Evolutionary conservation across 1,140 invertebrate genomes (phyloP).

Genomic region (Portunus trituberculatus): DNA sequence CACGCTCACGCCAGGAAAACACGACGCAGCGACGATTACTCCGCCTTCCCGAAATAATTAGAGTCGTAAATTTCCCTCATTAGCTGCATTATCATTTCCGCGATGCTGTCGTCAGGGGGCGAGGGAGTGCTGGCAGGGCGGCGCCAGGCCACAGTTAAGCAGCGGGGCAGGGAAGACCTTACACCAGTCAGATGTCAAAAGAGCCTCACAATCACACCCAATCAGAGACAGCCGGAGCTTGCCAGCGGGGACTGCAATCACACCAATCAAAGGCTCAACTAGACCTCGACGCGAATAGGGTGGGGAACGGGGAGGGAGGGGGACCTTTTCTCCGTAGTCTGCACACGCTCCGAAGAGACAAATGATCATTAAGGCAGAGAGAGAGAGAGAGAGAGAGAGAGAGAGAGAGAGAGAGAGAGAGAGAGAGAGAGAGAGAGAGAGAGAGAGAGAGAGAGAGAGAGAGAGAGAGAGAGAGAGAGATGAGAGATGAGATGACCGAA

Average conservation of each 20-base stretch:
- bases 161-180: not conserved
- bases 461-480: conserved; percentile 48
- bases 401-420: conserved; percentile 58
- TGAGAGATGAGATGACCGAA: not conserved
- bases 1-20: not conserved
- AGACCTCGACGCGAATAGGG: not conserved
- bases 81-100: not conserved
- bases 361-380: not conserved
- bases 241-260: not conserved
- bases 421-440: conserved; percentile 58
- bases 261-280: not conserved
- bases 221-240: not conserved
- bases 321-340: not conserved
- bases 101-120: not conserved
- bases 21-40: not conserved
- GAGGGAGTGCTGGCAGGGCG: not conserved
- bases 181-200: not conserved
- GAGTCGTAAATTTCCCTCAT: not conserved
- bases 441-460: conserved; percentile 56
- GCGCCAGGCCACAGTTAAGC: not conserved
- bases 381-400: conserved; percentile 55
- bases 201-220: not conserved
- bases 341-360: not conserved
- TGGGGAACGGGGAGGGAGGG: not conserved
- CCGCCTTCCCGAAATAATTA: not conserved